Conservation (phyloP, 2,888 invertebrate genomes). For the Hypomecis atomaria region DNA sequence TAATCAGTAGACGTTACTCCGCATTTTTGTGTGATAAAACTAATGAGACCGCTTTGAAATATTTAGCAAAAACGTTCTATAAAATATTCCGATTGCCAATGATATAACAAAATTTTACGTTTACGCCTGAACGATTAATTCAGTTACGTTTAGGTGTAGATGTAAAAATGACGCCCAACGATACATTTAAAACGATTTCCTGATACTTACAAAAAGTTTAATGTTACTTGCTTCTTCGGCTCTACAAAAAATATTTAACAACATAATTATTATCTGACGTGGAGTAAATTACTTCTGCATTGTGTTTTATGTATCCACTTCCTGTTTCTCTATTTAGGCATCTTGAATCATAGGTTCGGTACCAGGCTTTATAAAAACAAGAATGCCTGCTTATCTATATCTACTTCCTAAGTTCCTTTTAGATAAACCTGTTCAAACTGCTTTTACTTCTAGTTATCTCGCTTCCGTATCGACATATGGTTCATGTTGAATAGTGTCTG, state of each 20-base stretch:
- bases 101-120: conserved; percentile 6
- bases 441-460: conserved; percentile 33
- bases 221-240: conserved; percentile 1
- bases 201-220: conserved; percentile 18
- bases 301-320: not conserved
- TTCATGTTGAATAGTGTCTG: conserved; percentile 17
- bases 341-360: not conserved
- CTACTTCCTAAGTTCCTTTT: conserved; percentile 20
- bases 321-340: conserved; percentile 2
- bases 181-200: conserved; percentile 5
- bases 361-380: conserved; percentile 7
- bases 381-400: conserved; percentile 14
- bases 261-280: not conserved
- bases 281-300: not conserved
- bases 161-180: not conserved
- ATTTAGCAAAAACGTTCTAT: not conserved
- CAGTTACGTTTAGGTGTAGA: conserved; percentile 1
- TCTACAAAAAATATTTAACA: conserved; percentile 2
- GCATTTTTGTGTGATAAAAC: not conserved
- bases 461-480: conserved; percentile 35
- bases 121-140: not conserved
- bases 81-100: conserved; percentile 1
- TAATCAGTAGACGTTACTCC: conserved; percentile 1
- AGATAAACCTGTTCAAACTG: conserved; percentile 17
- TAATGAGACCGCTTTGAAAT: conserved; percentile 4